Evolutionary conservation across 1,140 invertebrate genomes (phyloP), one percentile per base, ranked within the genome.

Genomic region (Meloidogyne chitwoodi): DNA sequence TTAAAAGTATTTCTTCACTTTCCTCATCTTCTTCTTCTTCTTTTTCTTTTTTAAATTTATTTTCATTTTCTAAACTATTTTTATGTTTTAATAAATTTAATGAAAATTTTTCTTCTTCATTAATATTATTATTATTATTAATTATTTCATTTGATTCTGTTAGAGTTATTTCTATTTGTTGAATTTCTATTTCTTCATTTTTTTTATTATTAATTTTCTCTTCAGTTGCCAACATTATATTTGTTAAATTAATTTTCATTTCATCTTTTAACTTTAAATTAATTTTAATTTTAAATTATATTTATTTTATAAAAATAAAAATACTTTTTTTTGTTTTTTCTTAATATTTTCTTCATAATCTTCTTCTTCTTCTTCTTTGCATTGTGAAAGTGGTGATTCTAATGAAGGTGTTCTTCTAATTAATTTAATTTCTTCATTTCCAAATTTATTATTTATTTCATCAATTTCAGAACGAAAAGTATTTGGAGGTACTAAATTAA

Each of bases 91-190:
- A 11, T 64, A 73, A 31, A 63, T 73, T 19, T 6, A 73, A 16
- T 14, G 71, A 73, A 34, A 2, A 24, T n/a, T 72, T 8, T 63
- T 72, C 70, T 2, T 72, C 70, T 27, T 72, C 70, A n/a, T 34
- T 72, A 24, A 1, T 73, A 24, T 22, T 73, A 12, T 14, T 29
- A 56, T 12, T 26, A 14, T 44, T 48, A 6, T 10, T 72, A 5
- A 11, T 19, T 27, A 38, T 24, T 16, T 48, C 29, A 72, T 38
- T 56, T n/a, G 48, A 56, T 56, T 56, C 48, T 56, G 48, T 56
- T 56, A 56, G n/a, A 6, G 48, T 56, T 64, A 27, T 64, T 64
- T 65, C 31, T 29, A 65, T 19, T 31, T 65, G 64, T 31, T 65
- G 64, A 34, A 44, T 44, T 48, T 69, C 22, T 1, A 71, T 71